phyloP scores from a whole-genome alignment of 1,140 invertebrate species.

The Maconellicoccus hirsutus region DNA sequence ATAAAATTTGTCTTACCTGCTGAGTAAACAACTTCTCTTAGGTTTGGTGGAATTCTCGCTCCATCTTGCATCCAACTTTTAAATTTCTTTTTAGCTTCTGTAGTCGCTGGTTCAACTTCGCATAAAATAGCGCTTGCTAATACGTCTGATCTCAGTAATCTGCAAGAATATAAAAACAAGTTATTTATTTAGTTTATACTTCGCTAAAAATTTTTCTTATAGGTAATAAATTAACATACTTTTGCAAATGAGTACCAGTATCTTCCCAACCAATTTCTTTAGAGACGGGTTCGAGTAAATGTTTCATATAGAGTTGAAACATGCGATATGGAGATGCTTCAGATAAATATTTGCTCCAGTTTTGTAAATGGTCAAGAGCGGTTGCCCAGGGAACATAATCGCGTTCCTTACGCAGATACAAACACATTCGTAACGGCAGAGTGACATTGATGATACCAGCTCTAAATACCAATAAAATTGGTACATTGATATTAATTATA shows the following conservation, averaged over 20 bases:
- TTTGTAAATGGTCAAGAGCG: constrained; percentile 52
- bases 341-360: constrained; percentile 51
- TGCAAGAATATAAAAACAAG: constrained; percentile 29
- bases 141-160: constrained; percentile 45
- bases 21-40: constrained; percentile 60
- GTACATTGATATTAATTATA: too few species aligned
- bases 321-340: constrained; percentile 51
- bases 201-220: background rate
- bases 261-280: constrained; percentile 52
- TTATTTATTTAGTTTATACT: background rate
- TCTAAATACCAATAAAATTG: constrained; percentile 39
- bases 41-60: constrained; percentile 48
- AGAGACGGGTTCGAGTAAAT: constrained; percentile 46
- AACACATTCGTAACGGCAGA: constrained; percentile 51
- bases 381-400: constrained; percentile 65
- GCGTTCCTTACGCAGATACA: constrained; percentile 56
- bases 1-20: constrained; percentile 47
- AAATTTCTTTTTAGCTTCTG: constrained; percentile 48
- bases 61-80: constrained; percentile 50
- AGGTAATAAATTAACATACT: constrained; percentile 44
- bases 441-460: constrained; percentile 56
- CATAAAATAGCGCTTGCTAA: constrained; percentile 48
- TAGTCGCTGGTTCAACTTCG: constrained; percentile 48
- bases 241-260: constrained; percentile 50
- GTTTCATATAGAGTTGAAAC: constrained; percentile 48